These are phyloP conservation scores for Agrochola lota DNA, from an alignment of 2,888 invertebrate species.

Conservation along the genomic window DNA sequence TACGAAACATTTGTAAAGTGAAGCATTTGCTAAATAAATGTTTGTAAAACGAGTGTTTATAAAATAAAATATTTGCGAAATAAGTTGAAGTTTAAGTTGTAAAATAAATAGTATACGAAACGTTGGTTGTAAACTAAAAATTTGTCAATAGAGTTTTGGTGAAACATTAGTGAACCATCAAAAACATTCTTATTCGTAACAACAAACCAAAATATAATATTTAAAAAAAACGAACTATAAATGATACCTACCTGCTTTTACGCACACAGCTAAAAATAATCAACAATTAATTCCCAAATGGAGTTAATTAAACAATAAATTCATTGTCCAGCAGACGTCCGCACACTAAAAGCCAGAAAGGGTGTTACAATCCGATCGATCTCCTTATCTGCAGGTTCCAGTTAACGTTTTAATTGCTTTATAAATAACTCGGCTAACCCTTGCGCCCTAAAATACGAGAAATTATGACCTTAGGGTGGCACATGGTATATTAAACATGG, in stretches of 20 bases:
- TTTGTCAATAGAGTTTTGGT: no score
- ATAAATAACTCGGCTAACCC: conserved; percentile 88
- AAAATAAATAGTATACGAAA: no score
- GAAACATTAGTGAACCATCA: no score
- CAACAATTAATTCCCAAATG: conserved; percentile 53
- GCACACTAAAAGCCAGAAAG: conserved; percentile 64
- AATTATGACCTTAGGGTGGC: conserved; percentile 85
- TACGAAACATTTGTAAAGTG: no score
- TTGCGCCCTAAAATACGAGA: conserved; percentile 76
- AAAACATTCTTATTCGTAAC: background rate
- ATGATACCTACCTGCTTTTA: background rate
- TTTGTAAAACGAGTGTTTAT: no score
- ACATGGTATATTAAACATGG: conserved; percentile 69
- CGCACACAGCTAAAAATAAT: conserved; percentile 38
- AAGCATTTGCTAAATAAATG: no score
- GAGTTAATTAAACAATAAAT: conserved; percentile 66
- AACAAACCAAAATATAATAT: background rate
- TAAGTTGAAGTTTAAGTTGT: no score
- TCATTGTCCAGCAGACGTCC: conserved; percentile 56
- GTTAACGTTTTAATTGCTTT: conserved; percentile 88
- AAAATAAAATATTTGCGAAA: no score
- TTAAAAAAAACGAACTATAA: background rate
- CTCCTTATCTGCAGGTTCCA: conserved; percentile 83
- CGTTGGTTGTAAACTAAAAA: no score
- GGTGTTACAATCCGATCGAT: conserved; percentile 75